phyloP scores from a whole-genome alignment of 2,888 invertebrate species.

The Euzetes globulus region DNA sequence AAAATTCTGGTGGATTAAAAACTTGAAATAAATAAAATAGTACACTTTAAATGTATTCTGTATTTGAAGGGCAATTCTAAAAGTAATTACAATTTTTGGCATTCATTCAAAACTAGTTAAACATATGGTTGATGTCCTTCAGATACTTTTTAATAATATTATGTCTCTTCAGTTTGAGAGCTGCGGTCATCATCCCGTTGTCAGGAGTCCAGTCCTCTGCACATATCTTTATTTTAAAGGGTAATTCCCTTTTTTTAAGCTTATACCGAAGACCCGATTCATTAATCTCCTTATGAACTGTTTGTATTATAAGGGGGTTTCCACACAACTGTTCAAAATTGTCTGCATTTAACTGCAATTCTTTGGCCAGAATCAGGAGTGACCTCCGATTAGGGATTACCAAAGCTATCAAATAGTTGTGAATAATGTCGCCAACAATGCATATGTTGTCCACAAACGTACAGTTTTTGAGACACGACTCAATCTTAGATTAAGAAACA shows the following conservation, averaged over 20 bases:
- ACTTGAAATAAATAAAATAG: no score
- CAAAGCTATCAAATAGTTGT: slow-evolving; percentile 77
- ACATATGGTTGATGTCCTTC: no score
- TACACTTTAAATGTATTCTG: no score
- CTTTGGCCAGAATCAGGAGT: slow-evolving; percentile 36
- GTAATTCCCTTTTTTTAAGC: slow-evolving; percentile 51
- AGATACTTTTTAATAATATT: no score
- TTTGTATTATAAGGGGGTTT: neutral
- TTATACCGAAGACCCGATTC: slow-evolving; percentile 32
- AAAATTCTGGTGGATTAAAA: no score
- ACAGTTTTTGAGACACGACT: slow-evolving; percentile 87
- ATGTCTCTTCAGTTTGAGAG: slow-evolving; percentile 51
- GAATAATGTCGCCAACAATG: slow-evolving; percentile 82
- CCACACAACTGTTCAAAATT: neutral
- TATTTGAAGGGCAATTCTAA: no score
- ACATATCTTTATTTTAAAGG: slow-evolving; percentile 49
- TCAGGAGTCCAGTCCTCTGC: slow-evolving; percentile 53
- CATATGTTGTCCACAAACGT: slow-evolving; percentile 94
- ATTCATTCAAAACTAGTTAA: no score
- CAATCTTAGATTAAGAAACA: slow-evolving; percentile 51
- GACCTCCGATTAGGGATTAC: slow-evolving; percentile 63
- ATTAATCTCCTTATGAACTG: slow-evolving; percentile 12
- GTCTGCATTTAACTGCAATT: neutral
- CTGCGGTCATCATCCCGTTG: slow-evolving; percentile 53
- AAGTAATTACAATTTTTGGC: no score